Percentiles rank a stretch among this genome's conserved stretches.
Conservation (phyloP, 2,888 invertebrate genomes). For the Lymantria dispar region DNA sequence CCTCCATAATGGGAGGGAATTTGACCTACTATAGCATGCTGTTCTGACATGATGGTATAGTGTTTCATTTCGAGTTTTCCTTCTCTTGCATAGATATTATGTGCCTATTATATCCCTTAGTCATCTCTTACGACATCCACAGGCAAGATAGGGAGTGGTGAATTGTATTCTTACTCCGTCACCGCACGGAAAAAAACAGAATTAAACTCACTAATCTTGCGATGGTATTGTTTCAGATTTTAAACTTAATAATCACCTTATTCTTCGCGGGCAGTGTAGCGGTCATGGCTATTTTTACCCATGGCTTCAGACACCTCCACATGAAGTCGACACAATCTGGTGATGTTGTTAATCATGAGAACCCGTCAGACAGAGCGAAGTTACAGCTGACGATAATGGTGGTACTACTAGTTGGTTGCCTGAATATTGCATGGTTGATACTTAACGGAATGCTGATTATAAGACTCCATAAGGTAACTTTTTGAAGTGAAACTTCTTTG, state of each 20-base stretch:
- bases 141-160: too few species aligned
- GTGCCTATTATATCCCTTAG: too few species aligned
- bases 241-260: conserved; percentile 22
- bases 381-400: conserved; percentile 10
- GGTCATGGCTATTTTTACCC: conserved; percentile 24
- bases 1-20: too few species aligned
- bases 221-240: conserved; percentile 12
- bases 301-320: conserved; percentile 23
- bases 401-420: conserved; percentile 9
- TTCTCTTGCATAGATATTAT: too few species aligned
- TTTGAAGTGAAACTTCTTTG: too few species aligned
- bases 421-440: conserved; percentile 25
- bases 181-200: not conserved
- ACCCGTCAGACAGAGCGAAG: conserved; percentile 6
- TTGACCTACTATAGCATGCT: too few species aligned
- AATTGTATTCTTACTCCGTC: too few species aligned
- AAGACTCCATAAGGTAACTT: conserved; percentile 25
- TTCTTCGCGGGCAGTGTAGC: conserved; percentile 20
- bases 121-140: too few species aligned
- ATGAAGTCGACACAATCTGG: conserved; percentile 9
- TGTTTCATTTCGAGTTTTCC: too few species aligned
- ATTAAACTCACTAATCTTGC: not conserved
- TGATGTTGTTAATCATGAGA: conserved; percentile 7
- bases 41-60: too few species aligned
- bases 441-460: conserved; percentile 21